A percentile compares a stretch with the other conserved stretches of the same genome.
phyloP scores from a whole-genome alignment of 2,888 invertebrate genomes.

The Scaptomyza cyrtandrae region DNA sequence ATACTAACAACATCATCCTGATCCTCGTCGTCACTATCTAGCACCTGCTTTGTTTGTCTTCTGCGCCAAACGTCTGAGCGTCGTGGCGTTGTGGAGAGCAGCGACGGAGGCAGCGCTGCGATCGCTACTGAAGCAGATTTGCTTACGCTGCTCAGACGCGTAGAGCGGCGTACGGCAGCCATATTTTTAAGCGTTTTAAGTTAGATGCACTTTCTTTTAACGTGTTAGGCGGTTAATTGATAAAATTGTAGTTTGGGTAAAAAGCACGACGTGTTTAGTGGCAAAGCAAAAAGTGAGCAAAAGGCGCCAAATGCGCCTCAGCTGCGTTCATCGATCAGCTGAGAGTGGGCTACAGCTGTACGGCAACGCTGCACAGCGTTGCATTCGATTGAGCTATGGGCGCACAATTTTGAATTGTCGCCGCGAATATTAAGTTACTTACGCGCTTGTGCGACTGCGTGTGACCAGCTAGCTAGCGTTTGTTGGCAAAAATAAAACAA shows the following conservation, averaged over 20 bases:
- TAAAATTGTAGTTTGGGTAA: not conserved
- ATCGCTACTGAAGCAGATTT: conserved; percentile 49
- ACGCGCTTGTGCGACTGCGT: conserved; percentile 59
- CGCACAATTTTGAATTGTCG: conserved; percentile 52
- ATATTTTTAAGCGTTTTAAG: conserved; percentile 56
- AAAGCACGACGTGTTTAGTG: conserved; percentile 14
- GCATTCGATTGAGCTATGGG: conserved; percentile 27
- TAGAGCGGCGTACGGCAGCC: conserved; percentile 82
- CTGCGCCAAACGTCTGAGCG: conserved; percentile 73
- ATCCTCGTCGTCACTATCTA: conserved; percentile 64
- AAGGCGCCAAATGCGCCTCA: conserved; percentile 61
- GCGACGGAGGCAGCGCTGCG: conserved; percentile 53
- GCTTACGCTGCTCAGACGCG: conserved; percentile 79
- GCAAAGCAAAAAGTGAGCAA: conserved; percentile 46
- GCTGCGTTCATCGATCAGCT: conserved; percentile 55
- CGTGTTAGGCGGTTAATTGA: conserved; percentile 12
- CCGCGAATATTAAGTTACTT: conserved; percentile 73
- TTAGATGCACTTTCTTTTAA: conserved; percentile 17
- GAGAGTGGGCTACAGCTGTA: conserved; percentile 35
- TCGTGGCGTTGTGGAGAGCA: conserved; percentile 52
- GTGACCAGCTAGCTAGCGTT: conserved; percentile 38
- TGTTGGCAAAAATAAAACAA: conserved; percentile 67
- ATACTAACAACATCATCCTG: conserved; percentile 60
- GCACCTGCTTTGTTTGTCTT: conserved; percentile 54
- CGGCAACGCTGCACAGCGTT: conserved; percentile 58